A percentile compares a stretch with the other conserved stretches of the same genome.
Evolutionary conservation across 2,797 vertebrate genomes (phyloP).

Genomic region (Girardinus metallicus): DNA sequence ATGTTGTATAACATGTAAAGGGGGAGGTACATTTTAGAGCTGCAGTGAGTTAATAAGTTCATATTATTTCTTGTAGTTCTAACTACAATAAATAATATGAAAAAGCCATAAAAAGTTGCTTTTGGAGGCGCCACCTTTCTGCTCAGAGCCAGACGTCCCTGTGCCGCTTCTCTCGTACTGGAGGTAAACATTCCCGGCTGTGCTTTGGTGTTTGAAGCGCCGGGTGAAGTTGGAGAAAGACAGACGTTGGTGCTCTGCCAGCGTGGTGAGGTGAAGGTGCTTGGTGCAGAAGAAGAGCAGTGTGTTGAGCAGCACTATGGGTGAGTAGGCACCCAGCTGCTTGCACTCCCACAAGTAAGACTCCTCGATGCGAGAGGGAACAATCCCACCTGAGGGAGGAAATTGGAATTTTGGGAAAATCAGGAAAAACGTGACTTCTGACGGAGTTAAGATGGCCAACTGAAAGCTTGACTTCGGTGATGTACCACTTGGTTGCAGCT

Average conservation of each 20-base stretch:
- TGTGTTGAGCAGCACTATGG: constrained; percentile 94
- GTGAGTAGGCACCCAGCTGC: constrained; percentile 94
- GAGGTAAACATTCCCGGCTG: constrained; percentile 87
- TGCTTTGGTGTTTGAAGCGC: constrained; percentile 83
- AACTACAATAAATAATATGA: neutral
- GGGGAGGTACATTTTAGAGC: no score
- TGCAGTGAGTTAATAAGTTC: no score
- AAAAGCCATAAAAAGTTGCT: neutral
- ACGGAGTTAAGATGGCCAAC: neutral
- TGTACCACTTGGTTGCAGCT: constrained; percentile 88
- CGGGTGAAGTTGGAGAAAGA: constrained; percentile 90
- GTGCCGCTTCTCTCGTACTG: constrained; percentile 82
- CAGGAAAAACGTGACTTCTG: neutral
- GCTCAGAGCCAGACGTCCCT: constrained; percentile 37
- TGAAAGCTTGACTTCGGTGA: neutral
- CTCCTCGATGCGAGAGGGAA: constrained; percentile 93
- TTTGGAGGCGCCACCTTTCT: constrained; percentile 39
- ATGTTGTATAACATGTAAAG: neutral
- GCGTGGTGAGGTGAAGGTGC: constrained; percentile 89
- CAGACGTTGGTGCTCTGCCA: constrained; percentile 89
- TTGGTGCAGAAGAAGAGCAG: constrained; percentile 97
- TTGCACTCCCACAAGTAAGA: constrained; percentile 98
- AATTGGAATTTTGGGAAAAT: neutral
- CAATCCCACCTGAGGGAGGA: constrained; percentile 23
- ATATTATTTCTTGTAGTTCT: no score